phyloP scores from a whole-genome alignment of 2,888 invertebrate species.

The Ametastegia equiseti region DNA sequence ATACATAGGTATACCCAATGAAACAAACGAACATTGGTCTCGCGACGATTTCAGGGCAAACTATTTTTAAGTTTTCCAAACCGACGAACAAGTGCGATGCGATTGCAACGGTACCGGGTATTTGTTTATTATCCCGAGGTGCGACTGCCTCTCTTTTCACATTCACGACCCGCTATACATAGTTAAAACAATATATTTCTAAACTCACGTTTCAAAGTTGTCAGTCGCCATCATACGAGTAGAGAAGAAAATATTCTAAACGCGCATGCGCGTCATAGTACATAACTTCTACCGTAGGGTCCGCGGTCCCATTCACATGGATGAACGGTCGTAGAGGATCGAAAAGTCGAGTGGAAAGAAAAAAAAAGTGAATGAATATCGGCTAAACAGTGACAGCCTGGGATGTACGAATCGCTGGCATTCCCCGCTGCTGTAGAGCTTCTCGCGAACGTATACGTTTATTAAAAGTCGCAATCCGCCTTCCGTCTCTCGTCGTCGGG shows the following conservation, averaged over 20 bases:
- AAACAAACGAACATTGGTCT: slow-evolving; percentile 26
- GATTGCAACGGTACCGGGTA: neutral
- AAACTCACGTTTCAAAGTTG: slow-evolving; percentile 74
- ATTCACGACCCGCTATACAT: slow-evolving; percentile 51
- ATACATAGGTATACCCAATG: slow-evolving; percentile 1
- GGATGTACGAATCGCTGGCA: neutral
- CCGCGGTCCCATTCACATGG: slow-evolving; percentile 1
- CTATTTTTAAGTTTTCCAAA: slow-evolving; percentile 29
- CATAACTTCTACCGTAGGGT: slow-evolving; percentile 54
- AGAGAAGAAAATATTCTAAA: slow-evolving; percentile 54
- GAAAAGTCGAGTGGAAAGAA: neutral
- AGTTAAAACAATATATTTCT: slow-evolving; percentile 62
- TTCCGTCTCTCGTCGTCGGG: neutral
- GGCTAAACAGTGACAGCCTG: neutral
- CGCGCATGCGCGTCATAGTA: slow-evolving; percentile 66
- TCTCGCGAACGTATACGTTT: neutral
- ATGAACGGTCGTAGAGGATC: neutral
- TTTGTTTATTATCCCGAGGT: slow-evolving; percentile 46
- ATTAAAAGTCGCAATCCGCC: neutral
- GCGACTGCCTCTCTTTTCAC: slow-evolving; percentile 56
- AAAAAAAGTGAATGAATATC: neutral
- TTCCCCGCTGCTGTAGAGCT: neutral
- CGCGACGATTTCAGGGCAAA: slow-evolving; percentile 25
- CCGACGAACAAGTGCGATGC: neutral
- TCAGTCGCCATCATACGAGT: slow-evolving; percentile 70